A percentile compares a stretch with the other conserved stretches of the same genome.
phyloP scores from a whole-genome alignment of 2,888 invertebrate genomes.

The Drosophila mulleri region DNA sequence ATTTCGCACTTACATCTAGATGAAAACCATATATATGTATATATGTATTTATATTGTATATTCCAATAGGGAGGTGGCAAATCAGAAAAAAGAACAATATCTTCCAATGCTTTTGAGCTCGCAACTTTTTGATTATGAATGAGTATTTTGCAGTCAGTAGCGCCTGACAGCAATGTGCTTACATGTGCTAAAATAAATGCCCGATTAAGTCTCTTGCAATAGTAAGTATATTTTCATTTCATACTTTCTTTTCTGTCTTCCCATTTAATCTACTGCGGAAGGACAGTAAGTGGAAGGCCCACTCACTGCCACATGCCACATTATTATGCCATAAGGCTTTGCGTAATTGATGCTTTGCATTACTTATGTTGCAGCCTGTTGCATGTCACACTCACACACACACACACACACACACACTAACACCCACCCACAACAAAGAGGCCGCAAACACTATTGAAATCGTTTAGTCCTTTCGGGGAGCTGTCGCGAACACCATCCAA shows the following conservation, averaged over 20 bases:
- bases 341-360: conserved; percentile 14
- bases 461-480: conserved; percentile 5
- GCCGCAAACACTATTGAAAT: neutral
- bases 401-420: neutral
- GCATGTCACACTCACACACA: conserved; percentile 26
- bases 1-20: too few relatives aligned
- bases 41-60: too few relatives aligned
- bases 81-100: too few relatives aligned
- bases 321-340: neutral
- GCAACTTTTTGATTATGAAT: too few relatives aligned
- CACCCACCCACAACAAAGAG: neutral
- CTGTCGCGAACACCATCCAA: conserved; percentile 1
- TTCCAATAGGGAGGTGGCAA: too few relatives aligned
- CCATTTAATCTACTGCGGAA: neutral
- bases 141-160: neutral
- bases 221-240: neutral
- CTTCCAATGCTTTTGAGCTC: too few relatives aligned
- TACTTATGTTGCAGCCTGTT: conserved; percentile 40
- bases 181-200: neutral
- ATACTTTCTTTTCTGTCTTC: neutral
- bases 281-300: neutral
- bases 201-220: neutral
- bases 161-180: neutral
- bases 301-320: neutral
- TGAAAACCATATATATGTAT: too few relatives aligned